Conservation (phyloP, 1,140 invertebrate genomes). For the Polypedilum pembai region DNA sequence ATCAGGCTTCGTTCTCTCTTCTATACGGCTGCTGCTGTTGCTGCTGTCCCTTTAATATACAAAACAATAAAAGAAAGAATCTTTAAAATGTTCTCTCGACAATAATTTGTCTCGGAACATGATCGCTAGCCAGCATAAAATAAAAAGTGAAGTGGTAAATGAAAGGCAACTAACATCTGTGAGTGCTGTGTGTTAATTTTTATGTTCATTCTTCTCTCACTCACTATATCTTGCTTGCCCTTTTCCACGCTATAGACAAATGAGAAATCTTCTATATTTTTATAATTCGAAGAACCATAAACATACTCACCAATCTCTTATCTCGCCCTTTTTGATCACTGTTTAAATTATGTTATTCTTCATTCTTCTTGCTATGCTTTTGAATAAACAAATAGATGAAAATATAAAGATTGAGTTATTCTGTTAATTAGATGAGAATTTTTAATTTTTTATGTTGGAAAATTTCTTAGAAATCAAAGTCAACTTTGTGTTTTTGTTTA, state of each 20-base stretch:
- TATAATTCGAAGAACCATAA: too few relatives aligned
- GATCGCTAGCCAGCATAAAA: neutral
- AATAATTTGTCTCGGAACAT: constrained; percentile 23
- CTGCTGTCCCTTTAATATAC: neutral
- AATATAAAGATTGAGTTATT: too few relatives aligned
- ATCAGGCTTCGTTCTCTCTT: neutral
- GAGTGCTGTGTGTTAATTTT: constrained; percentile 25
- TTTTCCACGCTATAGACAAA: neutral
- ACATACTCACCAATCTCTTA: too few relatives aligned
- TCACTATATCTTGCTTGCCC: neutral
- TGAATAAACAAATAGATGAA: too few relatives aligned
- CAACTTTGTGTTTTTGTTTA: too few relatives aligned
- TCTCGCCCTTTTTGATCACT: too few relatives aligned
- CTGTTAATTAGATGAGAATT: too few relatives aligned
- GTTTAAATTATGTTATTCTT: too few relatives aligned
- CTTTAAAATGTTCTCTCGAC: neutral
- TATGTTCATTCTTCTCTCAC: neutral
- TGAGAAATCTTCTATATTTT: too few relatives aligned
- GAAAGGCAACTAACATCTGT: constrained; percentile 8
- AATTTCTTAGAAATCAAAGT: too few relatives aligned
- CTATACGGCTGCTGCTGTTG: neutral
- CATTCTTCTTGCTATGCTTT: too few relatives aligned
- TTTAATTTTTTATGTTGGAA: too few relatives aligned
- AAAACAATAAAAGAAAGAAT: neutral
- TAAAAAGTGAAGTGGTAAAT: neutral